Conservation (phyloP, 2,113 vertebrate genomes). For the Oreochromis niloticus region DNA sequence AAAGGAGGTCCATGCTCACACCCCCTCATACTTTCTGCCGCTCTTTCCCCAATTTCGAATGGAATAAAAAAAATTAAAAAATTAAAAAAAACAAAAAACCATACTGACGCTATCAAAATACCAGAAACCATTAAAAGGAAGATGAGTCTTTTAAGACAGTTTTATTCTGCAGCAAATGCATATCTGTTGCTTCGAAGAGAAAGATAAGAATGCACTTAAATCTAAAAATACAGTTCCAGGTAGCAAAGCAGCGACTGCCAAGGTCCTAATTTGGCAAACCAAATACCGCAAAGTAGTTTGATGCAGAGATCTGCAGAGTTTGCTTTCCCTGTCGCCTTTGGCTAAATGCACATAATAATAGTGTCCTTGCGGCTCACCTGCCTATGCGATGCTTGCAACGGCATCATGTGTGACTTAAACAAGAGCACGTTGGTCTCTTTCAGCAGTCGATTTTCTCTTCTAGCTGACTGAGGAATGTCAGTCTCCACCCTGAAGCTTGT, state of each 20-base stretch:
- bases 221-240: neutral
- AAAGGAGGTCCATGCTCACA: neutral
- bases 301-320: neutral
- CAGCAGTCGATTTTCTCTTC: slow-evolving; percentile 35
- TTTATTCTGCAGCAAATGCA: neutral
- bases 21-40: neutral
- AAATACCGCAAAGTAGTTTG: neutral
- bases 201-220: neutral
- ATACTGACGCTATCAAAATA: neutral
- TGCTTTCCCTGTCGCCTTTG: neutral
- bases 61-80: neutral
- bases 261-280: neutral
- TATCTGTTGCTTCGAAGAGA: neutral
- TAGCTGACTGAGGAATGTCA: slow-evolving; percentile 51
- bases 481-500: slow-evolving; percentile 47
- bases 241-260: neutral
- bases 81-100: neutral
- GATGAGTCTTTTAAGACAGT: neutral
- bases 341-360: slow-evolving; percentile 4
- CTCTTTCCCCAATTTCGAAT: neutral
- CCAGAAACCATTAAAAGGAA: neutral
- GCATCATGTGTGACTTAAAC: slow-evolving; percentile 10
- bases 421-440: neutral
- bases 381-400: neutral
- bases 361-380: slow-evolving; percentile 22